These are phyloP conservation scores for Agrochola circellaris DNA, from an alignment of 2,888 invertebrate genomes.

Conservation along the genomic window DNA sequence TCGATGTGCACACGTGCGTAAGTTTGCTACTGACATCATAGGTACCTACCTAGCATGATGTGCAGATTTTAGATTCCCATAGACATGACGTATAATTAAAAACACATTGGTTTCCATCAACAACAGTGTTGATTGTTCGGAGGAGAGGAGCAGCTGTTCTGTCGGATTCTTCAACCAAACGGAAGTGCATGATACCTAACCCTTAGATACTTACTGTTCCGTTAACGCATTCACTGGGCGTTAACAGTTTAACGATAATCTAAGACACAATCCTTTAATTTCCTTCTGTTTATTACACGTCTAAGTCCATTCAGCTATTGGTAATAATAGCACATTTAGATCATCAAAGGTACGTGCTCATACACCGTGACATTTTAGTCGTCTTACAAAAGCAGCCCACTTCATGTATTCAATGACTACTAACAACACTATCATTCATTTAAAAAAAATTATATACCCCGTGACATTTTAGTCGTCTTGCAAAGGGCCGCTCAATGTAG, in stretches of 20 bases:
- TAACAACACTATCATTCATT: no score
- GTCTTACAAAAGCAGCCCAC: no score
- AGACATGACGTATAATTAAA: conserved; percentile 6
- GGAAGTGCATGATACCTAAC: conserved; percentile 3
- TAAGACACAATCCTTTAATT: neutral
- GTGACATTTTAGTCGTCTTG: no score
- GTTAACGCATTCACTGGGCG: neutral
- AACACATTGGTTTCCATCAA: conserved; percentile 19
- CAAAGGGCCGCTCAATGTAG: no score
- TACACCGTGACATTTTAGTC: neutral
- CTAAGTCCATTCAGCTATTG: neutral
- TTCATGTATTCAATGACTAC: no score
- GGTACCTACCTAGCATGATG: neutral
- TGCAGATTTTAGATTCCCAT: conserved; percentile 11
- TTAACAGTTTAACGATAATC: neutral
- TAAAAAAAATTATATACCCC: no score
- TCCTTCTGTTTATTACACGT: neutral
- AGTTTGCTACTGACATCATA: neutral
- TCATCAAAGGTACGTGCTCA: neutral
- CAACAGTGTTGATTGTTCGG: conserved; percentile 24
- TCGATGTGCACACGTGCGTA: conserved; percentile 31
- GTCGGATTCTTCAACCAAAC: no score
- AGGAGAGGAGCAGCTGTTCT: conserved; percentile 12
- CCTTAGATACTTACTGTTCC: neutral
- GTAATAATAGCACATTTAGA: neutral